These are phyloP conservation scores for Eupithecia tripunctaria DNA, from an alignment of 2,888 invertebrate species.

Conservation along the genomic window DNA sequence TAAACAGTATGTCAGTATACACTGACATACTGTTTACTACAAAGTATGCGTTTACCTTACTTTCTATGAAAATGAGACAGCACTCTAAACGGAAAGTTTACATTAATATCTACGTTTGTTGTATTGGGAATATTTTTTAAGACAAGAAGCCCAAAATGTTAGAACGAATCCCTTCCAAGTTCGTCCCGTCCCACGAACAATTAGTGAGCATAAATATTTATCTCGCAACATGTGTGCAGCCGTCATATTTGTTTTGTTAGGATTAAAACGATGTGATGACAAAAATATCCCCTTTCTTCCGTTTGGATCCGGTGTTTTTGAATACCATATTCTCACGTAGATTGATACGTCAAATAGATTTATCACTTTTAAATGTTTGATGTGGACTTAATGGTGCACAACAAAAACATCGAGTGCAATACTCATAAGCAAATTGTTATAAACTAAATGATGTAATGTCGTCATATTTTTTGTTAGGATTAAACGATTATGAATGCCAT, in stretches of 20 bases:
- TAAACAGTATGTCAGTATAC: no score
- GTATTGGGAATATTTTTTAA: no score
- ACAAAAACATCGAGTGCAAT: not conserved
- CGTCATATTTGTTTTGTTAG: slow-evolving; percentile 45
- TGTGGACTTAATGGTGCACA: not conserved
- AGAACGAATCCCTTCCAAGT: slow-evolving; percentile 11
- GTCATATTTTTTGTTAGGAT: no score
- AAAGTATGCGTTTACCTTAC: no score
- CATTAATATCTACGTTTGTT: no score
- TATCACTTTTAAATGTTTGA: not conserved
- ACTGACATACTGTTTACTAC: no score
- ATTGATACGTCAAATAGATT: not conserved
- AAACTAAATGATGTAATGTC: not conserved
- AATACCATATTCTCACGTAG: slow-evolving; percentile 16
- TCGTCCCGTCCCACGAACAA: slow-evolving; percentile 42
- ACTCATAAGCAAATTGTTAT: not conserved
- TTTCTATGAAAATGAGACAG: no score
- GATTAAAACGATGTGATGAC: slow-evolving; percentile 44
- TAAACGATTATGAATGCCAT: no score
- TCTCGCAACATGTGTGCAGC: slow-evolving; percentile 39
- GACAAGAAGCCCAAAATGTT: slow-evolving; percentile 11
- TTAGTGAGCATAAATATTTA: slow-evolving; percentile 42
- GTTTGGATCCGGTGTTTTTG: slow-evolving; percentile 28
- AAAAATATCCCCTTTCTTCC: slow-evolving; percentile 44
- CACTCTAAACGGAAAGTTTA: no score